These are phyloP conservation scores for Conus betulinus DNA, from an alignment of 1,140 invertebrate species.

Conservation along the genomic window DNA sequence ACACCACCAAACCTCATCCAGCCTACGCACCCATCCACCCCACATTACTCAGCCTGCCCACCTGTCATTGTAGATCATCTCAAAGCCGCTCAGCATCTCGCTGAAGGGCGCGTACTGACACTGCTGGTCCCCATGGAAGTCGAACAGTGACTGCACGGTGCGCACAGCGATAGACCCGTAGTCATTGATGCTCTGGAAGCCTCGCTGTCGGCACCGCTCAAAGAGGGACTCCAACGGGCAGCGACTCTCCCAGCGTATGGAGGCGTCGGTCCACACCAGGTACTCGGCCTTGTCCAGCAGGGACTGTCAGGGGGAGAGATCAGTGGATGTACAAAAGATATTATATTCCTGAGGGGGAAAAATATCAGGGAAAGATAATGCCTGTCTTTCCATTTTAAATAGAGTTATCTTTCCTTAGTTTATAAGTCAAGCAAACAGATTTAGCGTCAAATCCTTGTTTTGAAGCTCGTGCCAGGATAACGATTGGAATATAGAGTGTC, in stretches of 20 bases:
- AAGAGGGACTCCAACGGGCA: background rate
- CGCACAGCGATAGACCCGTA: conserved; percentile 4
- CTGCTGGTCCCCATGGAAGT: conserved; percentile 12
- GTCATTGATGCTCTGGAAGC: background rate
- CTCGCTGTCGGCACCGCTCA: background rate
- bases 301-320: background rate
- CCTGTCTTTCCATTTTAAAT: too few species aligned
- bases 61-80: conserved; percentile 20
- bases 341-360: too few species aligned
- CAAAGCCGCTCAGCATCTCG: background rate
- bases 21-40: background rate
- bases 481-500: too few species aligned
- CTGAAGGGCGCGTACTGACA: conserved; percentile 13
- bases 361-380: too few species aligned
- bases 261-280: conserved; percentile 23
- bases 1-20: background rate
- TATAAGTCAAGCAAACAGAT: too few species aligned
- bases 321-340: too few species aligned
- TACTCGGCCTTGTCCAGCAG: conserved; percentile 17
- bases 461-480: too few species aligned
- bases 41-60: background rate
- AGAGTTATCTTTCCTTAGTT: too few species aligned
- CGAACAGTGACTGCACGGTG: background rate
- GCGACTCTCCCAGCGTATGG: background rate
- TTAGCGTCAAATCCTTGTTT: too few species aligned